Conservation (phyloP, 2,888 invertebrate genomes). For the Pachycephus smyrnensis region DNA sequence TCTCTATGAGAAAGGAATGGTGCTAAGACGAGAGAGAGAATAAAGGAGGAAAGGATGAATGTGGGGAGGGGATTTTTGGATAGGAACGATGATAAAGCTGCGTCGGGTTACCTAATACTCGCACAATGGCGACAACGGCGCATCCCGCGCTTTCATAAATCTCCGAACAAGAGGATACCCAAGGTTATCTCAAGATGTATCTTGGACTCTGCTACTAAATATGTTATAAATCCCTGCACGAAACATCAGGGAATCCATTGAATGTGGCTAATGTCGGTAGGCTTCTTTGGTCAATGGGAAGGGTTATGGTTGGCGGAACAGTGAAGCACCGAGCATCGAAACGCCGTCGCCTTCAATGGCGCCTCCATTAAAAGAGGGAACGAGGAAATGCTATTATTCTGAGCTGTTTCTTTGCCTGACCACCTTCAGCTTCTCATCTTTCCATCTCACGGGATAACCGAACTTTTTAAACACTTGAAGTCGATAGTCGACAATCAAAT, state of each 20-base stretch:
- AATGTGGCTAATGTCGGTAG: constrained; percentile 37
- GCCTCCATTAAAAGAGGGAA: too few relatives aligned
- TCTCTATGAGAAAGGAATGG: too few relatives aligned
- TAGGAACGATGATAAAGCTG: constrained; percentile 48
- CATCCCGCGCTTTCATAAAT: constrained; percentile 47
- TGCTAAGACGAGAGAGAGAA: too few relatives aligned
- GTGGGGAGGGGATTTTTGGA: constrained; percentile 17
- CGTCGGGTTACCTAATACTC: constrained; percentile 49
- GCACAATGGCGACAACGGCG: constrained; percentile 50
- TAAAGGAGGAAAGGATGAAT: too few relatives aligned
- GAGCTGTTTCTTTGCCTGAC: too few relatives aligned
- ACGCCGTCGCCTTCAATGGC: background rate
- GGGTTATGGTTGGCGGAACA: background rate
- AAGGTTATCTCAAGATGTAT: constrained; percentile 47
- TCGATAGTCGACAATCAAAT: too few relatives aligned
- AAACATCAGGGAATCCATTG: constrained; percentile 50
- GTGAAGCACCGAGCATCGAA: background rate
- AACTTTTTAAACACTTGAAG: too few relatives aligned
- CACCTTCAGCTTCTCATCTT: too few relatives aligned
- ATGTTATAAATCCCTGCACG: constrained; percentile 52
- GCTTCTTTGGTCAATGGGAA: background rate
- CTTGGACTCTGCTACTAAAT: constrained; percentile 43
- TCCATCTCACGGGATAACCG: too few relatives aligned
- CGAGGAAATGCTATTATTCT: too few relatives aligned
- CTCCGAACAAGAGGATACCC: constrained; percentile 45